Base-by-base conservation (phyloP, 2,888 invertebrate genomes). In the Stenolophus ochropezus region DNA sequence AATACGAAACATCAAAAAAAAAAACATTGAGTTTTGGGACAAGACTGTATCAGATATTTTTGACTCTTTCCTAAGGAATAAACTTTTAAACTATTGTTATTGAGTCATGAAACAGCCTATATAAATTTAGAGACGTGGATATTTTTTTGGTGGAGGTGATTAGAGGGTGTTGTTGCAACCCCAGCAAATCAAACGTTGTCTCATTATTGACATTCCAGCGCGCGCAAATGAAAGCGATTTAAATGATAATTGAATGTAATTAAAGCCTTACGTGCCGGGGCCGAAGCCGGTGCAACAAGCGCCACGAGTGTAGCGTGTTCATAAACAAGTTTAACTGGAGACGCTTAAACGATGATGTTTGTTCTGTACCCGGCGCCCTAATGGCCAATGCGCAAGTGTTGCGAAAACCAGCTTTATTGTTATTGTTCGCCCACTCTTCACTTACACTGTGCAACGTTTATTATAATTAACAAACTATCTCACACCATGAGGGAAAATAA, bases 241-340 rank as follows among this genome's bases (percentile, higher is more conserved):
- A 81, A 81, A 81, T 74, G 80, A 74, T 81, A 81, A 81, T 81
- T 81, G 80, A 81, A 81, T 74, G 73, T 81, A 81, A 81, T 81
- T 81, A 81, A 81, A 81, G 56, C 74, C 58, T 73, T 73, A 81
- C 80, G 80, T 81, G 33, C n/a, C 8, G 33, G 65, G 65, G 65
- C 65, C 65, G 27, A 18, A 16, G 20, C 65, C 23, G 33, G 8
- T 8, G 65, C 65, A 69, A 69, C 65, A 69, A 69, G 65, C 65
- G 18, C 61, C 8, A 33, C 16, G 6, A 33, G 33, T 71, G 71
- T 11, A 23, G 42, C 49, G 23, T 79, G 69, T 71, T 79, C 53
- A 76, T 76, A 76, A 56, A 76, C 76, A 76, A 76, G 33, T 76
- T 76, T 76, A 76, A 76, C 27, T 53, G 58, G 76, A 76, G 76